Evolutionary conservation across 2,888 invertebrate genomes (phyloP).

Genomic region (Uloborus plumipes): DNA sequence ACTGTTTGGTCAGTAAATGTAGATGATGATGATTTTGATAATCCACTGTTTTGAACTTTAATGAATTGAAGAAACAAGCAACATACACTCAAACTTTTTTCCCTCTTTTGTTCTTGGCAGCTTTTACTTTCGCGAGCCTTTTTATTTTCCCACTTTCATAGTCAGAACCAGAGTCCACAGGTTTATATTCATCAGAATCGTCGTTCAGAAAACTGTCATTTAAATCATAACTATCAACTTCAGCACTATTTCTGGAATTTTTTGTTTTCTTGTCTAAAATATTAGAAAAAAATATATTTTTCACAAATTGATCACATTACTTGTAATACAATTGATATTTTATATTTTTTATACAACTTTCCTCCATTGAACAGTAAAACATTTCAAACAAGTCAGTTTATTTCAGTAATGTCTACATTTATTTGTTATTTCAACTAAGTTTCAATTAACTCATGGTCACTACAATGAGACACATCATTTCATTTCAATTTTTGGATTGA

Average conservation of each 20-base stretch:
- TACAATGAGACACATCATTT: no score
- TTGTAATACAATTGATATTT: no score
- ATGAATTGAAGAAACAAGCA: slow-evolving; percentile 4
- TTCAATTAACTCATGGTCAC: no score
- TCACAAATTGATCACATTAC: no score
- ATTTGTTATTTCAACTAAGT: no score
- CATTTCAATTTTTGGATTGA: no score
- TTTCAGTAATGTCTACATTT: no score
- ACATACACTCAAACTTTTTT: slow-evolving; percentile 36
- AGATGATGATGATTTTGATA: no score
- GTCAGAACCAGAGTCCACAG: slow-evolving; percentile 65
- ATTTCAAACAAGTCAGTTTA: no score
- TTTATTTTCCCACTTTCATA: slow-evolving; percentile 66
- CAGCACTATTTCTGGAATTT: slow-evolving; percentile 31
- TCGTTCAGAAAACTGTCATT: slow-evolving; percentile 60
- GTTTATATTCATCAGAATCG: slow-evolving; percentile 49
- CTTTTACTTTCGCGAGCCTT: slow-evolving; percentile 57
- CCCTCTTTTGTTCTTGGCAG: slow-evolving; percentile 52
- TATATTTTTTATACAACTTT: no score
- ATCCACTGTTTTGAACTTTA: slow-evolving; percentile 9
- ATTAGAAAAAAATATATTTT: neutral
- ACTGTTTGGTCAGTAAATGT: no score
- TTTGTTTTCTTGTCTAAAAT: slow-evolving; percentile 50
- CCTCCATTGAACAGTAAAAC: no score
- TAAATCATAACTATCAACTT: slow-evolving; percentile 55